These are phyloP conservation scores for Brachionus rubens DNA, from an alignment of 1,140 invertebrate genomes.

Conservation along the genomic window DNA sequence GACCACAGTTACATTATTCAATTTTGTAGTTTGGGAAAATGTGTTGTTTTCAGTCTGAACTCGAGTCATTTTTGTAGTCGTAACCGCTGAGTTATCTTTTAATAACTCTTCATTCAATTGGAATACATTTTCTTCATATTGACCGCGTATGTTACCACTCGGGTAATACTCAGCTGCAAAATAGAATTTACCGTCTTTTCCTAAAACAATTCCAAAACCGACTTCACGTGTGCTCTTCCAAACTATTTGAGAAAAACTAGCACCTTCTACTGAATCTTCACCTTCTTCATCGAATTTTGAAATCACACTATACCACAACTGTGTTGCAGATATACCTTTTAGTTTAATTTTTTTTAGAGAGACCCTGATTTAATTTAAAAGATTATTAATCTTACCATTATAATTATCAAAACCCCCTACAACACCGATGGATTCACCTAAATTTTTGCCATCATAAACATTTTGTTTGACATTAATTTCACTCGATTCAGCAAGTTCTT, in stretches of 20 bases:
- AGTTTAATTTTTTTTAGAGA: background rate
- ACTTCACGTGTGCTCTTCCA: constrained; percentile 75
- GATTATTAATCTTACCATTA: background rate
- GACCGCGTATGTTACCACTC: constrained; percentile 72
- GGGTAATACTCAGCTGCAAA: constrained; percentile 79
- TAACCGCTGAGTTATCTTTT: background rate
- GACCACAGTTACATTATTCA: too few species aligned
- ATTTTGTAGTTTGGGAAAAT: background rate
- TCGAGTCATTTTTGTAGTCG: background rate
- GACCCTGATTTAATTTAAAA: constrained; percentile 68
- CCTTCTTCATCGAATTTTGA: constrained; percentile 73
- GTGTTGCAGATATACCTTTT: constrained; percentile 63
- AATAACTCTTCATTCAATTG: constrained; percentile 61
- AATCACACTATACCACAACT: constrained; percentile 78
- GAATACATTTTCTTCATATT: constrained; percentile 74
- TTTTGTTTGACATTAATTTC: constrained; percentile 5
- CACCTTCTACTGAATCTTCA: constrained; percentile 71
- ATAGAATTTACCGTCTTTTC: constrained; percentile 65
- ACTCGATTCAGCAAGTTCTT: constrained; percentile 68
- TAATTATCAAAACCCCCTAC: constrained; percentile 14
- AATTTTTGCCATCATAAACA: background rate
- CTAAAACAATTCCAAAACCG: constrained; percentile 76
- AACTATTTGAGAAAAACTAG: constrained; percentile 86
- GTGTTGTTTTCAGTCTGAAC: background rate
- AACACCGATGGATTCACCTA: constrained; percentile 14